A percentile compares a stretch with the other conserved stretches of the same genome.
These are phyloP conservation scores for Harmothoe impar DNA, from an alignment of 2,888 invertebrate species.

Conservation along the genomic window DNA sequence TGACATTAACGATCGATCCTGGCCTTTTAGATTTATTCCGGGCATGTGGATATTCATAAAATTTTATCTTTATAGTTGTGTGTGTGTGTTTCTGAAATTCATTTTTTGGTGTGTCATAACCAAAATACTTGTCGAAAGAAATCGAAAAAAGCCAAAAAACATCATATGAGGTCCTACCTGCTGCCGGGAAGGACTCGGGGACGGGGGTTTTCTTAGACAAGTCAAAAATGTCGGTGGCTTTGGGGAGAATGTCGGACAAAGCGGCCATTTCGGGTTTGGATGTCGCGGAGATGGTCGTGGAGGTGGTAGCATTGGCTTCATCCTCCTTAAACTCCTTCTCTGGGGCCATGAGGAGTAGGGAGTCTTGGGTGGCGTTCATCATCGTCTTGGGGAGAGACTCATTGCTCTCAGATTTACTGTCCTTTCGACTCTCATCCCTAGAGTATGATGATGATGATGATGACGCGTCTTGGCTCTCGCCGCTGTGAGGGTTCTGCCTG, in stretches of 20 bases:
- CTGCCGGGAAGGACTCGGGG: not conserved
- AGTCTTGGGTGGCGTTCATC: not conserved
- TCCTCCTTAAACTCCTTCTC: not conserved
- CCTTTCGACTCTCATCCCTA: not conserved
- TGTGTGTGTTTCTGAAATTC: too few species aligned
- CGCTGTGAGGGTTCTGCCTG: not conserved
- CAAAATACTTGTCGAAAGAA: too few species aligned
- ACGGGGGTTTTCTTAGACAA: slow-evolving; percentile 26
- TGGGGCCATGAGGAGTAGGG: not conserved
- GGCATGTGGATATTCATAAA: too few species aligned
- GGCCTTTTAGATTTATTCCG: too few species aligned
- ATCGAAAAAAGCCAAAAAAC: not conserved
- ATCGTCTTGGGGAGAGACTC: not conserved
- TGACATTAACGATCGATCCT: too few species aligned
- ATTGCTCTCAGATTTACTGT: slow-evolving; percentile 1
- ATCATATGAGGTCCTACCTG: slow-evolving; percentile 23
- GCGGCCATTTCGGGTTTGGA: not conserved
- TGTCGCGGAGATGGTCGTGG: not conserved
- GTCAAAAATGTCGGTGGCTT: slow-evolving; percentile 30
- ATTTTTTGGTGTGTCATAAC: too few species aligned
- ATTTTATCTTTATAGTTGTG: too few species aligned
- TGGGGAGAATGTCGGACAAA: not conserved
- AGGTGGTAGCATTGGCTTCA: not conserved
- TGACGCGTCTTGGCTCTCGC: not conserved
- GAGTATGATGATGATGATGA: too few species aligned